Conservation (phyloP, 1,140 invertebrate genomes). For the Formica exsecta region DNA sequence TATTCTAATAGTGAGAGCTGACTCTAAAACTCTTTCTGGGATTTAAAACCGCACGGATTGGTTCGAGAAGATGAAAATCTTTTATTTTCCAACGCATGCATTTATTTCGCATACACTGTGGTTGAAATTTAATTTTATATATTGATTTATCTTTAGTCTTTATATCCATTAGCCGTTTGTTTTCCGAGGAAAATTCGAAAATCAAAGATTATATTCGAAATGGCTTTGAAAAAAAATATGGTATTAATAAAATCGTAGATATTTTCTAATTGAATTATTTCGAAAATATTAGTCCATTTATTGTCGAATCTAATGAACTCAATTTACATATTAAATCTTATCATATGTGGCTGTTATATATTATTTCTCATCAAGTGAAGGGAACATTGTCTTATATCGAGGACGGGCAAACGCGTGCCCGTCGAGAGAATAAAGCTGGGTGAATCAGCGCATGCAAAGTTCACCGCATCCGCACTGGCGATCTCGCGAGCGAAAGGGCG, state of each 20-base stretch:
- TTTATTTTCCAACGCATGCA: too few species aligned
- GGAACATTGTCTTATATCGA: slow-evolving; percentile 46
- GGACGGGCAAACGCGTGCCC: slow-evolving; percentile 22
- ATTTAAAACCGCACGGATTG: background rate
- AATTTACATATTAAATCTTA: background rate
- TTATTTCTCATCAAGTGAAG: slow-evolving; percentile 8
- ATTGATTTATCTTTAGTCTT: too few species aligned
- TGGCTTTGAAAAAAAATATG: background rate
- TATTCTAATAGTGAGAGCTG: background rate
- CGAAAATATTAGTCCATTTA: background rate
- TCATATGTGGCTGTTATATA: background rate
- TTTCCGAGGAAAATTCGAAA: background rate
- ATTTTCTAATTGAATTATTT: background rate
- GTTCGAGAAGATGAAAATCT: background rate
- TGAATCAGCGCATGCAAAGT: slow-evolving; percentile 49
- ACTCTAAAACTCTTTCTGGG: background rate
- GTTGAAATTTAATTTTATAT: too few species aligned
- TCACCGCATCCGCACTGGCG: slow-evolving; percentile 28
- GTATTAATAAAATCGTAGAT: background rate
- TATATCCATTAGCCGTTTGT: too few species aligned
- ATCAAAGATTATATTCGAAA: background rate
- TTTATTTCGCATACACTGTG: too few species aligned
- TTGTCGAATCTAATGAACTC: background rate
- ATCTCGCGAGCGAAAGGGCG: slow-evolving; percentile 57
- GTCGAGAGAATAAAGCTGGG: slow-evolving; percentile 31